These are phyloP conservation scores for Cheilosia scutellata DNA, from an alignment of 2,888 invertebrate species.

Conservation along the genomic window DNA sequence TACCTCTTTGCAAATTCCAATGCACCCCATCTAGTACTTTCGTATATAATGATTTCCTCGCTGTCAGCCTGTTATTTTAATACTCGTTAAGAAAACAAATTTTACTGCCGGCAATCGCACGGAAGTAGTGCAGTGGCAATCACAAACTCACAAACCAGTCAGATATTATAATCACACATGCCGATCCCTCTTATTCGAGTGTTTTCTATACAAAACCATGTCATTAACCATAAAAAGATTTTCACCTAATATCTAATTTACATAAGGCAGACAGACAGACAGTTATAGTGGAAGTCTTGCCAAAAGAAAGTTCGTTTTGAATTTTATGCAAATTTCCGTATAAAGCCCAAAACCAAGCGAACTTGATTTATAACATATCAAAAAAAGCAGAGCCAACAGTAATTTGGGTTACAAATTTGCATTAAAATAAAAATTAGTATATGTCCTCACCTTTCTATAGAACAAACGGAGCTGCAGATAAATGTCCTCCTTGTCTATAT, in stretches of 20 bases:
- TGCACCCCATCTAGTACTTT: neutral
- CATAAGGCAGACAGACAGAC: constrained; percentile 23
- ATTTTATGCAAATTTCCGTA: constrained; percentile 47
- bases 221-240: constrained; percentile 47
- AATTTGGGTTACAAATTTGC: constrained; percentile 18
- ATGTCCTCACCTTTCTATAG: neutral
- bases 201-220: constrained; percentile 20
- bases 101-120: constrained; percentile 37
- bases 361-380: constrained; percentile 17
- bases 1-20: neutral
- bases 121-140: constrained; percentile 27
- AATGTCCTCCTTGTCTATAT: neutral
- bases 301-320: constrained; percentile 68
- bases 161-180: constrained; percentile 18
- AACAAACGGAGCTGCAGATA: neutral
- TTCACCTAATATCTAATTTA: constrained; percentile 57
- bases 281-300: constrained; percentile 35
- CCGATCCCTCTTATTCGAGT: constrained; percentile 7
- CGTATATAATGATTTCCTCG: neutral
- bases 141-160: neutral
- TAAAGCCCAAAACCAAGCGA: neutral
- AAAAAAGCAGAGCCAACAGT: constrained; percentile 3
- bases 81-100: neutral
- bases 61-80: neutral
- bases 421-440: neutral